Evolutionary conservation across 2,797 vertebrate genomes (phyloP).

Genomic region (Prunella strophiata): DNA sequence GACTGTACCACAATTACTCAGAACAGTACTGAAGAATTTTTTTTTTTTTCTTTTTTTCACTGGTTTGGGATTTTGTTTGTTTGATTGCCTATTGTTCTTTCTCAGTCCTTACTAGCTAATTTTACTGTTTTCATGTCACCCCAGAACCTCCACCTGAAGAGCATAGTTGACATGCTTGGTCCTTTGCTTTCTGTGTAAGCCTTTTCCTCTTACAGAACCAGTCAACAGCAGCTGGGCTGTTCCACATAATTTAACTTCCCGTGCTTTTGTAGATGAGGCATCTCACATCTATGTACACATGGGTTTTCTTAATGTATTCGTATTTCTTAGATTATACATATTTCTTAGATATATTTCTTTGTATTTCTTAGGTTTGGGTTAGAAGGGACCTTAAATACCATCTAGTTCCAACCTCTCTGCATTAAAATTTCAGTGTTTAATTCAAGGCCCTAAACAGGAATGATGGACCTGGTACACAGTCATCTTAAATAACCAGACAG

Average conservation of each 20-base stretch:
- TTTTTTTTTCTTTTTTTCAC: no score
- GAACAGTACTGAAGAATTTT: not conserved
- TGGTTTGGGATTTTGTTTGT: accelerated
- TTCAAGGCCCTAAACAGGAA: not conserved
- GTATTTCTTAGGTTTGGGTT: not conserved
- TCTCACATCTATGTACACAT: not conserved
- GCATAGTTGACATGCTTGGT: not conserved
- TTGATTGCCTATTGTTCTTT: not conserved
- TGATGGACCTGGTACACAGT: not conserved
- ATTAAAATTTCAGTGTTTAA: not conserved
- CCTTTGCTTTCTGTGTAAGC: not conserved
- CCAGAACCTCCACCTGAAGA: not conserved
- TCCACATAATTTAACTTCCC: not conserved
- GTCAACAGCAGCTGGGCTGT: not conserved
- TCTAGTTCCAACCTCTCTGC: not conserved
- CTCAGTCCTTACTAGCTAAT: not conserved
- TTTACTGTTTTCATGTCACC: not conserved
- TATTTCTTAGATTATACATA: not conserved
- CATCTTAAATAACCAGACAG: not conserved
- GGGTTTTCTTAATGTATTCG: not conserved
- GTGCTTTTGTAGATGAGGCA: not conserved
- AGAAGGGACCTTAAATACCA: not conserved
- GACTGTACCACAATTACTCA: not conserved
- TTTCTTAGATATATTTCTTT: no score
- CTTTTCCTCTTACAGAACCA: not conserved